Base-by-base conservation (phyloP, 2,797 vertebrate genomes). In the Spizella passerina region DNA sequence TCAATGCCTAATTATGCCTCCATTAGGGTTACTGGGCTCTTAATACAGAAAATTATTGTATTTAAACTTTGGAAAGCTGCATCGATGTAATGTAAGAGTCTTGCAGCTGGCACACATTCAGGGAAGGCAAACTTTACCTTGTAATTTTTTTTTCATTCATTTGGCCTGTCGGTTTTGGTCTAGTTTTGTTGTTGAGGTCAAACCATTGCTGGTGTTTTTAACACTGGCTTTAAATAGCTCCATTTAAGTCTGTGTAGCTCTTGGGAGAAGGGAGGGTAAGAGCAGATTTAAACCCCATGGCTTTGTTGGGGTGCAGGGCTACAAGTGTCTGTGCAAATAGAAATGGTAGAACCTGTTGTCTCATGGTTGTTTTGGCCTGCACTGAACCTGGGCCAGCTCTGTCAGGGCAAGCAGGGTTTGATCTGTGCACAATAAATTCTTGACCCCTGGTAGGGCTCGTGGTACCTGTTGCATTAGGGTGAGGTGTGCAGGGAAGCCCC, bases 31-130 rank as follows among this genome's bases (percentile, higher is more conserved):
- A 41, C 78, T 55, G 75, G 92, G 60, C 49, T 56, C 75, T 94
- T 95, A 86, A 85, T 89, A 92, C 81, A 96, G 93, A 92, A 96
- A 96, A 95, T 95, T 49, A 92, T 94, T 96, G 94, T 96, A 85
- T 96, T 94, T 94, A 68, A 73, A 68, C 82, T 94, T 77, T 80
- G 78, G 92, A 96, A 95, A 87, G 81, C 81, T 53, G 16, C 34
- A 13, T 60, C 0, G 1, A 46, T 90, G 83, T 91, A 93, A 85
- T 80, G 61, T 46, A 80, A 92, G 78, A 66, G 76, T 70, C 71
- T 46, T 38, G 38, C 84, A 68, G 64, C 81, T 93, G 96, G 86
- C 88, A 60, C 39, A 7, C 0, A 0, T 86, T 92, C 86, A 87
- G 68, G 78, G 83, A 79, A 90, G 27, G 88, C 61, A 86, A 88